Conservation (phyloP, 2,797 vertebrate species). For the Pterois miles region DNA sequence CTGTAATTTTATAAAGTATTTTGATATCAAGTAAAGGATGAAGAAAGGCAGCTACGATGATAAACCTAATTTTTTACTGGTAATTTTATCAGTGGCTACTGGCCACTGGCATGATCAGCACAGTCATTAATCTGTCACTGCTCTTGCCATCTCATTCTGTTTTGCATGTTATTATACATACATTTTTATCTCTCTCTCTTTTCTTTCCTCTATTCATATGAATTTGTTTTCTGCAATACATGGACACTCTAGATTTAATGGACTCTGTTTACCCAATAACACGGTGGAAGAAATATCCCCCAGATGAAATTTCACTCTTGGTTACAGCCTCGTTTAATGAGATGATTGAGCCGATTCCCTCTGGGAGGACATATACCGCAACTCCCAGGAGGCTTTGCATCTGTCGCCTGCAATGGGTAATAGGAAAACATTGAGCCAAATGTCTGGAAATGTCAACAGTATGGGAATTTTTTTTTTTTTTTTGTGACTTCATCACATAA, state of each 20-base stretch:
- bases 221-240: not conserved
- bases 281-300: slow-evolving; percentile 25
- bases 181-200: not conserved
- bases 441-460: slow-evolving; percentile 1
- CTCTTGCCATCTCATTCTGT: not conserved
- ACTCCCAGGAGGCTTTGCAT: slow-evolving; percentile 43
- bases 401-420: slow-evolving; percentile 27
- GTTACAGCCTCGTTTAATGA: slow-evolving; percentile 39
- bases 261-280: slow-evolving; percentile 21
- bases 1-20: slow-evolving; percentile 3
- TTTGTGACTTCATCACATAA: not conserved
- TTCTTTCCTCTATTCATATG: not conserved
- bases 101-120: not conserved
- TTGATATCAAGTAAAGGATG: slow-evolving; percentile 1
- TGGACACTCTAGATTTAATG: not conserved
- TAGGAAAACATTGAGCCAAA: not conserved
- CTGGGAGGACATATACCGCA: slow-evolving; percentile 28
- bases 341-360: slow-evolving; percentile 38
- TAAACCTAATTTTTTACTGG: not conserved
- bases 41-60: not conserved
- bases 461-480: not conserved
- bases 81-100: slow-evolving; percentile 5
- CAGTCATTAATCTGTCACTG: not conserved
- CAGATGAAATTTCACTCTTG: slow-evolving; percentile 38
- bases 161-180: not conserved